Evolutionary conservation across 2,888 invertebrate species (phyloP), one percentile per base, ranked within the genome.

Genomic region (Tachystola acroxantha): DNA sequence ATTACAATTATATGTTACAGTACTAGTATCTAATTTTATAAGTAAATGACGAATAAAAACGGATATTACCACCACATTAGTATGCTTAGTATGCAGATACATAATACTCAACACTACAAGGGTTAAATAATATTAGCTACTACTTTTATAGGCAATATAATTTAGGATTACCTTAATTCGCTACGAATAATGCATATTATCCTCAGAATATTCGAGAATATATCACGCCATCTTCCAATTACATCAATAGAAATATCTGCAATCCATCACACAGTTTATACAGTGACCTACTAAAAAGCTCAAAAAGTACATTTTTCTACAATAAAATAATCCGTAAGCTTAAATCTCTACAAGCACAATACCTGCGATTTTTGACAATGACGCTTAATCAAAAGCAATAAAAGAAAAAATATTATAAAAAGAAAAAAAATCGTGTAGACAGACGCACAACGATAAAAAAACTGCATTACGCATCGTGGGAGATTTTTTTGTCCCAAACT

Each of bases 401-500:
- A 55, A 53, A 40, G 39, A 31, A 47, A 66, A 65, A 65, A 67
- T 4, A 65, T 61, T 14, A 16, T 19, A 16, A 16, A 30, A 30
- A 10, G 9, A 16, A 4, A 30, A 32, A 32, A 29, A 60, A 51
- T 32, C 27, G 20, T 43, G 52, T 43, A 53, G 50, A 58, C 58
- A 63, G 50, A 47, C 50, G 45, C 44, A 54, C 43, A 46, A 37
- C 20, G 36, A 35, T 13, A 51, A 69, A 67, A 67, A 70, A 69
- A 64, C 54, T 62, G 67, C 64, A 62, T 47, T 51, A 45, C 56
- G 42, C 53, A 57, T 64, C 72, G 72, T 72, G 70, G 69, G 72
- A 72, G 65, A 63, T 45, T 63, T 57, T 64, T 65, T 71, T 70
- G 61, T 50, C 39, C 48, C 49, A 40, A 62, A 48, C 46, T 45